Conservation (phyloP, 2,113 vertebrate species). For the Cathartes aura region DNA sequence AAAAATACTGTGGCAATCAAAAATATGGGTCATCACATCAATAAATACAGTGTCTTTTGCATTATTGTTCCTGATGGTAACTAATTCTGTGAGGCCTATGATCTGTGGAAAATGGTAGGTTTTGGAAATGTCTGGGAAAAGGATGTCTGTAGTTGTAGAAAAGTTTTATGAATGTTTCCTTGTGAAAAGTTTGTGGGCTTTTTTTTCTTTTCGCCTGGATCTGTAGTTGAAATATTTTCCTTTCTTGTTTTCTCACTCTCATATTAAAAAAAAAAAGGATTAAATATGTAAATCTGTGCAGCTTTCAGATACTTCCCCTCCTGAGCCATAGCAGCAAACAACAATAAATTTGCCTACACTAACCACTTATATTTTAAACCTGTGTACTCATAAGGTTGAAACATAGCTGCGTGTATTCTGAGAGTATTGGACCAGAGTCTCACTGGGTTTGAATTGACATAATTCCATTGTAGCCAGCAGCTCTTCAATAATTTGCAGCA, state of each 20-base stretch:
- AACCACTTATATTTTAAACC: not conserved
- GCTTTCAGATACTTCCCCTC: not conserved
- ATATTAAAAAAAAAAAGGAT: not conserved
- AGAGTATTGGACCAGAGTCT: not conserved
- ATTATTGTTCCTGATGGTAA: not conserved
- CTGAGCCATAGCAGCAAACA: not conserved
- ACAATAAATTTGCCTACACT: not conserved
- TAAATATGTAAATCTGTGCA: conserved; percentile 47
- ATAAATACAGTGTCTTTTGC: not conserved
- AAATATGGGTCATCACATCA: not conserved
- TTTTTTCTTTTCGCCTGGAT: not conserved
- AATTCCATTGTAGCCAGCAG: not conserved
- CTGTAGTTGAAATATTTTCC: not conserved
- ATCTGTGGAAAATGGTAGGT: not conserved
- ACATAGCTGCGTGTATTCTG: not conserved
- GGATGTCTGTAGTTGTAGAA: not conserved
- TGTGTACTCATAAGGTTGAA: not conserved
- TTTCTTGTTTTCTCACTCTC: conserved; percentile 9
- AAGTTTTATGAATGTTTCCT: not conserved
- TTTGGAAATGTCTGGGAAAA: not conserved
- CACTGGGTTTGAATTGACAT: not conserved
- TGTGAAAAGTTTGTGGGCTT: not conserved
- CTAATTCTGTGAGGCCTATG: not conserved
- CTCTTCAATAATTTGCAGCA: not conserved
- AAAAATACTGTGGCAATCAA: not conserved